Evolutionary conservation across 1,140 invertebrate species (phyloP).

Genomic region (Scylla paramamosain): DNA sequence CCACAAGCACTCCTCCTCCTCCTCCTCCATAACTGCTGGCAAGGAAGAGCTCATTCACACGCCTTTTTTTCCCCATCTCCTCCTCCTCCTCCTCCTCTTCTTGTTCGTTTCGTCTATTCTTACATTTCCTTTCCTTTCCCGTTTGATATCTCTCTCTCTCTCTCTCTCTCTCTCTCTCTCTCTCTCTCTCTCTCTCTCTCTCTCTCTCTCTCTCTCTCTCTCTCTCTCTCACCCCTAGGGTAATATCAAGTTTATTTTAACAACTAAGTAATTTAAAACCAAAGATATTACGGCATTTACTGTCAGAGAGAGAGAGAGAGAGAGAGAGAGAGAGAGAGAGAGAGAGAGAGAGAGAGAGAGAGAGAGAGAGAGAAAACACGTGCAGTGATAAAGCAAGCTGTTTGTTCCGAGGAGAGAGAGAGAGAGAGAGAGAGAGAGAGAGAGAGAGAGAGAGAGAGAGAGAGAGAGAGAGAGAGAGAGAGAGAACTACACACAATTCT

Average conservation of each 20-base stretch:
- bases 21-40: no score
- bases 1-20: neutral
- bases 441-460: neutral
- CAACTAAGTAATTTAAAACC: neutral
- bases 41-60: no score
- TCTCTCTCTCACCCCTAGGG: neutral
- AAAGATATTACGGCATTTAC: neutral
- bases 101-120: neutral
- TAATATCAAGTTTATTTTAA: neutral
- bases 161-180: slow-evolving; percentile 55
- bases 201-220: slow-evolving; percentile 46
- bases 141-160: neutral
- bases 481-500: no score
- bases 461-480: neutral
- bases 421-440: neutral
- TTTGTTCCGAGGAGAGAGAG: neutral
- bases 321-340: neutral
- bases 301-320: slow-evolving; percentile 33
- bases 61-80: neutral
- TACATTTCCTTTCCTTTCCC: neutral
- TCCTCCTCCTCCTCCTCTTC: slow-evolving; percentile 6
- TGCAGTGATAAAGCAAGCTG: neutral
- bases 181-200: slow-evolving; percentile 60
- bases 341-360: no score
- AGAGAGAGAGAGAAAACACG: neutral